Conservation (phyloP, 2,797 vertebrate species). For the Parauchenoglanis punctatus region DNA sequence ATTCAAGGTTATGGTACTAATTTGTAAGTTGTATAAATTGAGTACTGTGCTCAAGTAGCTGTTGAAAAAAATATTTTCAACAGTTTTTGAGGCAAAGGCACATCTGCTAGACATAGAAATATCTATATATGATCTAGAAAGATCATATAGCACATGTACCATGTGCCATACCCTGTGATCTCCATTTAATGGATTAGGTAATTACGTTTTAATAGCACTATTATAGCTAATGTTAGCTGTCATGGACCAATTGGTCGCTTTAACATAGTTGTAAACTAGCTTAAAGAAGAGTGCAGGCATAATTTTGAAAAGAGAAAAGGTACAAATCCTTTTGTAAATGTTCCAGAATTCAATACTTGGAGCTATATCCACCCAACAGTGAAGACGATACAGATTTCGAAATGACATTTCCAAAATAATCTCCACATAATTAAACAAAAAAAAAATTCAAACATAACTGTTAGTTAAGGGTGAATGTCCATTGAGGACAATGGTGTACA, state of each 20-base stretch:
- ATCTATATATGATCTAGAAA: not conserved
- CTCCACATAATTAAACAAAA: not conserved
- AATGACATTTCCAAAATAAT: not conserved
- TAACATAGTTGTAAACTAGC: not conserved
- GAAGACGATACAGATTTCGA: not conserved
- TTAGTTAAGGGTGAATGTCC: constrained; percentile 61
- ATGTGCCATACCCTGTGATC: not conserved
- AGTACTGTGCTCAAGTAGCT: not conserved
- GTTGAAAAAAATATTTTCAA: constrained; percentile 26
- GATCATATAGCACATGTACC: too few species aligned
- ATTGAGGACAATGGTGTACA: constrained; percentile 64
- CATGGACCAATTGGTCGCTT: not conserved
- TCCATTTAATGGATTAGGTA: constrained; percentile 40
- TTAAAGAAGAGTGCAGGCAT: not conserved
- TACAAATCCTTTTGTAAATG: constrained; percentile 13
- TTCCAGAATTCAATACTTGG: not conserved
- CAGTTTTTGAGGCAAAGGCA: not conserved
- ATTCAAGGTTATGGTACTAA: constrained; percentile 36
- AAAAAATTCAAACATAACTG: constrained; percentile 31
- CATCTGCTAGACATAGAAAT: not conserved
- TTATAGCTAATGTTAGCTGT: constrained; percentile 23
- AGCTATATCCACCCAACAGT: not conserved
- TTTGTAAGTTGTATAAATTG: not conserved
- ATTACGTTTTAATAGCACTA: constrained; percentile 41
- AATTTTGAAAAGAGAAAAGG: not conserved